Evolutionary conservation across 2,888 invertebrate species (phyloP).

Genomic region (Lypha dubia): DNA sequence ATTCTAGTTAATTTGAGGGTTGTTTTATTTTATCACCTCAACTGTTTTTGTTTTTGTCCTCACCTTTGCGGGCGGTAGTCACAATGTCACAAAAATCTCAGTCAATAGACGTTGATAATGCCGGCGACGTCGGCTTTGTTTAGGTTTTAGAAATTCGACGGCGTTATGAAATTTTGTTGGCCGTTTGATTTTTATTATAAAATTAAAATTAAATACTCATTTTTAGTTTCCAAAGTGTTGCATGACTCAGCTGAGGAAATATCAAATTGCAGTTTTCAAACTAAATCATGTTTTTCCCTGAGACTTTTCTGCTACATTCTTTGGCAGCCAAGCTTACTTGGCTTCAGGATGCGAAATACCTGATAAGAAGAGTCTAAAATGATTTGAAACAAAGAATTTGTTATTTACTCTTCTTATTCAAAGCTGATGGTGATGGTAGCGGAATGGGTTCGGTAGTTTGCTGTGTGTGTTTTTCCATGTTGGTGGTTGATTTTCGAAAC

Average conservation of each 20-base stretch:
- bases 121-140: background rate
- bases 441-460: background rate
- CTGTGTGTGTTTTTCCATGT: background rate
- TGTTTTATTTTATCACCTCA: slow-evolving; percentile 72
- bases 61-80: slow-evolving; percentile 28
- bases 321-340: background rate
- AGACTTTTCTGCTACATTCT: too few species aligned
- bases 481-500: too few species aligned
- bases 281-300: too few species aligned
- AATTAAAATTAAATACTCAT: too few species aligned
- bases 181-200: too few species aligned
- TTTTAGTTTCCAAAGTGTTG: too few species aligned
- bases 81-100: background rate
- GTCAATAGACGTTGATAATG: background rate
- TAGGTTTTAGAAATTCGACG: background rate
- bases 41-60: slow-evolving; percentile 32
- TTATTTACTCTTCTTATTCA: background rate
- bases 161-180: too few species aligned
- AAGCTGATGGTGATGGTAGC: background rate
- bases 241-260: too few species aligned
- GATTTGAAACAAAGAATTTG: slow-evolving; percentile 54
- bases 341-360: too few species aligned
- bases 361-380: too few species aligned
- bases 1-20: slow-evolving; percentile 74
- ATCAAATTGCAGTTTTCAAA: too few species aligned